Base-by-base conservation (phyloP, 2,113 vertebrate genomes). In the Pluvianellus socialis region DNA sequence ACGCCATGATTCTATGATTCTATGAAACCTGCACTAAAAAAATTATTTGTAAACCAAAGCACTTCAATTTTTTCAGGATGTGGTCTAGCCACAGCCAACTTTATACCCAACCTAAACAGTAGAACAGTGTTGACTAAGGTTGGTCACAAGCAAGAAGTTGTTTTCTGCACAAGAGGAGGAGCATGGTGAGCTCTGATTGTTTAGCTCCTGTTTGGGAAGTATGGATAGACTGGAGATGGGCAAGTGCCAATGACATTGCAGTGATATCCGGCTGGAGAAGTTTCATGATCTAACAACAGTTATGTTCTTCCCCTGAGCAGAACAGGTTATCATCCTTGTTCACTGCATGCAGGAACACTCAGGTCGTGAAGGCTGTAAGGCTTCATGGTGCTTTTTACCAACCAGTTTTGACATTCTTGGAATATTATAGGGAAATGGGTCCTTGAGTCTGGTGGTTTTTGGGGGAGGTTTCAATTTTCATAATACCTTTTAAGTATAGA, bases 241-340 rank as follows among this genome's bases (percentile, higher is more conserved):
- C 12, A 33, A 76, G 6, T 30, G 42, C 2, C n/a, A 59, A 6
- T 5, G 27, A 4, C 52, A 6, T 9, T 72, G 6, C 10, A 4
- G 4, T 4, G 1, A 2, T 27, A 3, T 28, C 13, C 12, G 35
- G 2, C 5, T n/a, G 42, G 14, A 79, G 40, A 22, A 28, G 3
- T 68, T 72, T 40, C 40, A 6, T 55, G 20, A 18, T 85, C 24
- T n/a, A 61, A 61, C 24, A 6, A 27, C 9, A 10, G 9, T 0
- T n/a, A 32, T 30, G 5, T 70, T 28, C 35, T 45, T 6, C 7
- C 42, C 13, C 19, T 22, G 12, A 73, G 27, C 23, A 56, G n/a
- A 27, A 38, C 3, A 23, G 3, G 12, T 55, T 88, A 44, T 26
- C 10, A 16, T 21, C 26, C 67, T 49, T 22, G 4, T 9, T 70